Conservation (phyloP, 1,140 invertebrate genomes). For the Zaprionus capensis region DNA sequence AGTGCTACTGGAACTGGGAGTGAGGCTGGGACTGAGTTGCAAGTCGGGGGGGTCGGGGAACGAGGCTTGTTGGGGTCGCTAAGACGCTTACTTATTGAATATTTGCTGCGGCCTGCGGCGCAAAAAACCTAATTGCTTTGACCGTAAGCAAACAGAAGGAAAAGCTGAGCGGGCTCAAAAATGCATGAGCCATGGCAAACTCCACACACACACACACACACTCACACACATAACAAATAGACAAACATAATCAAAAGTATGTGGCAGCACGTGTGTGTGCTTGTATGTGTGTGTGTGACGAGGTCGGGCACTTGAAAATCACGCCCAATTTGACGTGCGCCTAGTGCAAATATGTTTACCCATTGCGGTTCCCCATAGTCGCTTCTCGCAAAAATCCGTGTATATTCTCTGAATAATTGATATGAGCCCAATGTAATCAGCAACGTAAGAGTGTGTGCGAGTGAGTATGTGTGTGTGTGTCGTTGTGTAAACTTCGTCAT, state of each 20-base stretch:
- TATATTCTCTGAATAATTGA: slow-evolving; percentile 80
- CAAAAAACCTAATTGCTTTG: slow-evolving; percentile 81
- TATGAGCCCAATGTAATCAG: slow-evolving; percentile 57
- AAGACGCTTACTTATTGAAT: slow-evolving; percentile 81
- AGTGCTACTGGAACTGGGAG: not conserved
- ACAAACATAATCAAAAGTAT: slow-evolving; percentile 81
- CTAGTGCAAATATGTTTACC: slow-evolving; percentile 68
- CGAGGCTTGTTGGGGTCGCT: slow-evolving; percentile 29
- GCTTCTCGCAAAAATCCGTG: slow-evolving; percentile 67
- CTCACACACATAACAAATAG: slow-evolving; percentile 67
- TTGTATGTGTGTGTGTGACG: slow-evolving; percentile 4
- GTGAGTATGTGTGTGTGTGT: slow-evolving; percentile 41
- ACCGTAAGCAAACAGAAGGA: slow-evolving; percentile 69
- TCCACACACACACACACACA: slow-evolving; percentile 1
- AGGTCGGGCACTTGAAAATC: slow-evolving; percentile 72
- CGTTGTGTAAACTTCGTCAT: slow-evolving; percentile 71
- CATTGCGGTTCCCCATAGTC: slow-evolving; percentile 13
- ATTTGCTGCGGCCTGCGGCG: slow-evolving; percentile 65
- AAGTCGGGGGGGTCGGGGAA: not conserved
- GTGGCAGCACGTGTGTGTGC: slow-evolving; percentile 14
- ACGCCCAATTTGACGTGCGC: slow-evolving; percentile 81
- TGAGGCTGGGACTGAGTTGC: not conserved
- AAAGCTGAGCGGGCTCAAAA: slow-evolving; percentile 52
- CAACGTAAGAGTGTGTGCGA: slow-evolving; percentile 26
- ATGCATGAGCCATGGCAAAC: slow-evolving; percentile 62